Evolutionary conservation across 2,888 invertebrate genomes (phyloP).

Genomic region (Leucophenga montana): DNA sequence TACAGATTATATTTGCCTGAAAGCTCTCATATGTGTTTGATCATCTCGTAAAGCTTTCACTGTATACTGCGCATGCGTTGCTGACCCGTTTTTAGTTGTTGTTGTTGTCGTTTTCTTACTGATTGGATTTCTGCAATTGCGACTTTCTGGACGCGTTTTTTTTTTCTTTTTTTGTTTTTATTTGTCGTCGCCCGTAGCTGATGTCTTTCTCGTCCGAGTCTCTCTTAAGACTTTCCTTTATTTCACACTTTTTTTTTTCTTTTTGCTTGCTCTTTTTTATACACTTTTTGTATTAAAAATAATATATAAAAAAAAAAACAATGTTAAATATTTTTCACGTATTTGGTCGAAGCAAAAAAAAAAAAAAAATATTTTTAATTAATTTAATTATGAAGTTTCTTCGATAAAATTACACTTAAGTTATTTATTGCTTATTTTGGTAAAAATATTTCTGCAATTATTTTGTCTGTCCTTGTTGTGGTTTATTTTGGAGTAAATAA

Average conservation of each 20-base stretch:
- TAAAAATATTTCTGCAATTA: too few relatives aligned
- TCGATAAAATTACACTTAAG: too few relatives aligned
- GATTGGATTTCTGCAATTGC: constrained; percentile 26
- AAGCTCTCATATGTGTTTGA: too few relatives aligned
- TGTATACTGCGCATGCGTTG: too few relatives aligned
- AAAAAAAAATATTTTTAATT: constrained; percentile 20
- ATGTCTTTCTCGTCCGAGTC: constrained; percentile 40
- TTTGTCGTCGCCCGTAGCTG: not conserved
- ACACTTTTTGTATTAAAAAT: constrained; percentile 30
- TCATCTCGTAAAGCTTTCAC: too few relatives aligned
- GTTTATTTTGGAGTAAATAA: constrained; percentile 17
- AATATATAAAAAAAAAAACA: constrained; percentile 21
- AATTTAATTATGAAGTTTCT: constrained; percentile 32
- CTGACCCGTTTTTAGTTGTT: too few relatives aligned
- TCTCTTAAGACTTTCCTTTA: constrained; percentile 59
- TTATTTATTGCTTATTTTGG: too few relatives aligned
- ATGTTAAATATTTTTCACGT: too few relatives aligned
- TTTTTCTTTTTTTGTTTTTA: constrained; percentile 33
- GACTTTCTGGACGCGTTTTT: constrained; percentile 32
- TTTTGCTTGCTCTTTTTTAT: constrained; percentile 24
- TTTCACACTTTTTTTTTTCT: constrained; percentile 50
- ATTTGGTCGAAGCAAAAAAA: too few relatives aligned
- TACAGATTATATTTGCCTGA: not conserved
- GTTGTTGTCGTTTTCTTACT: not conserved
- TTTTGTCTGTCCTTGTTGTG: too few relatives aligned